A percentile compares a stretch with the other conserved stretches of the same genome.
phyloP scores from a whole-genome alignment of 1,140 invertebrate species.

The Archivesica marissinica region DNA sequence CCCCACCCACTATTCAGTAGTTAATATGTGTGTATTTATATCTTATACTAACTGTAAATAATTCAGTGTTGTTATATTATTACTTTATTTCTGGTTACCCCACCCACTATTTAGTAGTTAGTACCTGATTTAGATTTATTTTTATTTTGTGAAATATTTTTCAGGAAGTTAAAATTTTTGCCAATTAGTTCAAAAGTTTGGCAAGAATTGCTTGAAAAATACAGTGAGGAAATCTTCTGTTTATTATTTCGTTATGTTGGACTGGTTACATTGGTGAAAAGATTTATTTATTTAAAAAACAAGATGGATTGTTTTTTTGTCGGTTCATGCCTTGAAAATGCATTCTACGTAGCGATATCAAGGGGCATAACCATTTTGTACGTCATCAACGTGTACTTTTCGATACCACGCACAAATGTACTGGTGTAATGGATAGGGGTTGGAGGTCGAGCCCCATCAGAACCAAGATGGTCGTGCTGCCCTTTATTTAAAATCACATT shows the following conservation, averaged over 20 bases:
- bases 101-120: too few species aligned
- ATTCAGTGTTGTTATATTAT: too few species aligned
- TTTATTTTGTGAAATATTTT: conserved; percentile 30
- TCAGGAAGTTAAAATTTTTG: conserved; percentile 62
- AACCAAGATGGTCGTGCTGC: too few species aligned
- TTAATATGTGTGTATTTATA: too few species aligned
- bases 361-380: background rate
- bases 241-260: background rate
- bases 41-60: too few species aligned
- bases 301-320: too few species aligned
- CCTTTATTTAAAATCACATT: too few species aligned
- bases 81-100: too few species aligned
- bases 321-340: background rate
- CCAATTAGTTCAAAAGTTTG: conserved; percentile 63
- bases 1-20: too few species aligned
- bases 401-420: background rate
- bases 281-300: background rate
- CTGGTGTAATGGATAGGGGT: too few species aligned
- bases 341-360: background rate
- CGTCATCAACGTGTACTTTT: background rate
- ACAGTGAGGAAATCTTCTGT: conserved; percentile 53
- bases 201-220: conserved; percentile 65
- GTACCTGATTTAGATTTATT: too few species aligned
- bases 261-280: background rate
- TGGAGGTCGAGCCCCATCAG: too few species aligned